Evolutionary conservation across 2,797 vertebrate species (phyloP).

Genomic region (Parambassis ranga): DNA sequence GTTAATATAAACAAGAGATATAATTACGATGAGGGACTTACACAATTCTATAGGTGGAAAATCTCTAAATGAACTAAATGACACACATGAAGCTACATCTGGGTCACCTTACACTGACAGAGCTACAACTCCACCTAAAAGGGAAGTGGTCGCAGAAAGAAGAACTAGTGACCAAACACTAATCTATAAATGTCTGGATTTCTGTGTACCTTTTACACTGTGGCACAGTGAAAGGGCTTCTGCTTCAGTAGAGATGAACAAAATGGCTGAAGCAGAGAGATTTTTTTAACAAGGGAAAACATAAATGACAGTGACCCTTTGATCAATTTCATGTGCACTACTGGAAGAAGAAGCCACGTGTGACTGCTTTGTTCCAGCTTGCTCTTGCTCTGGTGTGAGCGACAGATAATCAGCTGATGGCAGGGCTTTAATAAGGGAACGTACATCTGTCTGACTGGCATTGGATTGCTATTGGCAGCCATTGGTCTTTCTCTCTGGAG

Average conservation of each 20-base stretch:
- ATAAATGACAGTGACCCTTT: not conserved
- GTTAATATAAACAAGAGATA: not conserved
- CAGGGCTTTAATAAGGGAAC: conserved; percentile 10
- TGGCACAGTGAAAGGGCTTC: not conserved
- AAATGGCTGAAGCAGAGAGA: not conserved
- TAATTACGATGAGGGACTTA: conserved; percentile 3
- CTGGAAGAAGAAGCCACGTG: not conserved
- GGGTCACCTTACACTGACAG: not conserved
- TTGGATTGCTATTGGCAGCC: conserved; percentile 40
- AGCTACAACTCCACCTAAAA: not conserved
- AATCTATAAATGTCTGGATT: not conserved
- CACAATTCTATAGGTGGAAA: not conserved
- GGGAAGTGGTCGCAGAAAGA: conserved; percentile 50
- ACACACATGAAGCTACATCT: not conserved
- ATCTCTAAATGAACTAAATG: not conserved
- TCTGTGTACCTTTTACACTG: not conserved
- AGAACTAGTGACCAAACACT: conserved; percentile 25
- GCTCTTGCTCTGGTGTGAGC: conserved; percentile 4
- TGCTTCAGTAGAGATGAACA: not conserved
- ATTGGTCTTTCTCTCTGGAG: not conserved
- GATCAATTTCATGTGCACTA: not conserved
- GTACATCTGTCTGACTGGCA: conserved; percentile 24
- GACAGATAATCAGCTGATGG: conserved; percentile 33
- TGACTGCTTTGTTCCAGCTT: conserved; percentile 15
- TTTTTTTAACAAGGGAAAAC: not conserved